These are phyloP conservation scores for Ornithoptera alexandrae DNA, from an alignment of 2,888 invertebrate species.

Conservation along the genomic window DNA sequence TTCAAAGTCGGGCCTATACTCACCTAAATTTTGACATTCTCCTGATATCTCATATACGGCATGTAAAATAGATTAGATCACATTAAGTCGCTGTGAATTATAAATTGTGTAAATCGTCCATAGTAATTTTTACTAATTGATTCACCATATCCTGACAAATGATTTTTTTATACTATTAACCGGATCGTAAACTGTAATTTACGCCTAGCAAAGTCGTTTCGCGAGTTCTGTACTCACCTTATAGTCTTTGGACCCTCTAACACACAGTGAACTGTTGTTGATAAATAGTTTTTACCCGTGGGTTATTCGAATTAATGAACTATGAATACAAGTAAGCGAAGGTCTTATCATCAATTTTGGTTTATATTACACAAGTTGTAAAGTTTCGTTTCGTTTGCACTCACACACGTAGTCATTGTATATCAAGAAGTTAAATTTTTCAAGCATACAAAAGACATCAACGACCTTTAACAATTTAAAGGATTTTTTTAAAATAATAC, in stretches of 20 bases:
- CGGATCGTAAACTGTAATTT: conserved; percentile 34
- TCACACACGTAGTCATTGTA: no score
- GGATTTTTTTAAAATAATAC: no score
- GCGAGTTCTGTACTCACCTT: conserved; percentile 29
- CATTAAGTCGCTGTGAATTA: conserved; percentile 3
- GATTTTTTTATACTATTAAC: conserved; percentile 28
- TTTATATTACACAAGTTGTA: no score
- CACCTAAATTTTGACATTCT: no score
- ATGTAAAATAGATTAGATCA: background rate
- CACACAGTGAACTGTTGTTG: conserved; percentile 4
- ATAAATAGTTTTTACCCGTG: conserved; percentile 13
- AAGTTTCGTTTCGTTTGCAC: no score
- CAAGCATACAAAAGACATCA: no score
- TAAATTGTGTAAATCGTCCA: conserved; percentile 12
- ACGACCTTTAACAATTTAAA: no score
- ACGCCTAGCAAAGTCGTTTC: conserved; percentile 31
- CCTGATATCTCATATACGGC: no score
- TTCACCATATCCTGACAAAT: conserved; percentile 26
- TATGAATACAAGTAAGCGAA: background rate
- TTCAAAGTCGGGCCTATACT: no score
- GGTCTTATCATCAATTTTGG: no score
- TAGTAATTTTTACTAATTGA: conserved; percentile 29
- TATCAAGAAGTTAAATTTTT: no score
- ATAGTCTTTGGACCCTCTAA: conserved; percentile 16
- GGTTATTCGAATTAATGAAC: conserved; percentile 14